phyloP scores from a whole-genome alignment of 2,888 invertebrate genomes.

The Parthenolecanium corni region DNA sequence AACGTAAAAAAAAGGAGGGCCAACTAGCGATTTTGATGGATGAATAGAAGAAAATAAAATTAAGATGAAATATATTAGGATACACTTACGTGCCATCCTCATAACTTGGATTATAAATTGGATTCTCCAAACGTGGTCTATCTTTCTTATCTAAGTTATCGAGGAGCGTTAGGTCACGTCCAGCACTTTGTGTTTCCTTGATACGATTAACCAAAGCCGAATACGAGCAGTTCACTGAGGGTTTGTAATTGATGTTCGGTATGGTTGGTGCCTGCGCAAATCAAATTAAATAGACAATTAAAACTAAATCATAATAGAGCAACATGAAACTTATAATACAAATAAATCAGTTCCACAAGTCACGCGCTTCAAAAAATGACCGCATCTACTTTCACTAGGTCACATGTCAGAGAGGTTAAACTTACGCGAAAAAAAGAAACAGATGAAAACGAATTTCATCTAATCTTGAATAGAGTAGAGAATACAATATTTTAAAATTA shows the following conservation, averaged over 20 bases:
- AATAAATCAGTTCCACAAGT: no score
- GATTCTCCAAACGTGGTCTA: neutral
- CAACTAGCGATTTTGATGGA: no score
- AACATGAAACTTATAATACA: neutral
- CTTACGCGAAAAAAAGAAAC: neutral
- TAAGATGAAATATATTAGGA: no score
- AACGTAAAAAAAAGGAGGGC: no score
- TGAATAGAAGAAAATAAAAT: no score
- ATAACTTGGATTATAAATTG: neutral
- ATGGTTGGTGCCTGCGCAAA: slow-evolving; percentile 47
- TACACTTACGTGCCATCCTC: no score
- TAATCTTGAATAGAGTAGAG: no score
- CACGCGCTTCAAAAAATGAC: no score
- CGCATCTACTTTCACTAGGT: neutral
- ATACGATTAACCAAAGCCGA: slow-evolving; percentile 78
- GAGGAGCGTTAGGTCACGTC: neutral
- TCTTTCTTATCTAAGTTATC: slow-evolving; percentile 6
- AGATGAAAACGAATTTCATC: no score
- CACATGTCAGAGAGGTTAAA: neutral
- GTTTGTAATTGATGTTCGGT: slow-evolving; percentile 60
- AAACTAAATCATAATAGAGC: neutral
- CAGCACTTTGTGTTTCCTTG: slow-evolving; percentile 46
- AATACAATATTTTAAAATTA: no score
- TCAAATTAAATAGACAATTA: slow-evolving; percentile 8
- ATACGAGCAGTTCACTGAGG: slow-evolving; percentile 76